Evolutionary conservation across 2,113 vertebrate species (phyloP), one percentile per base, ranked within the genome.

Genomic region (Bothrops jararaca): DNA sequence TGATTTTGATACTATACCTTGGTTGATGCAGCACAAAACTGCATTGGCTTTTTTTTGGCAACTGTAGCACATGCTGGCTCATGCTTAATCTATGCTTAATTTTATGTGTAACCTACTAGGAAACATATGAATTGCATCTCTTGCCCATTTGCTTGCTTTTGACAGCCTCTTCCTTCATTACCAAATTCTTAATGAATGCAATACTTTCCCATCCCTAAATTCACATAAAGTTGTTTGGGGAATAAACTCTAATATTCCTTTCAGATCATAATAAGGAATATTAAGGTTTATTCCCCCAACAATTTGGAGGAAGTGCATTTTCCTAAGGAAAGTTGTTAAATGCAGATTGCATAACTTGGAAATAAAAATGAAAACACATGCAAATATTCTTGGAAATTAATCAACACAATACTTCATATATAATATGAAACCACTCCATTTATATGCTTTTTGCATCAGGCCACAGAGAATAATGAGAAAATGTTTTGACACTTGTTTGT

Each of bases 331-430:
- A 39, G 15, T 39, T 74, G 69, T 39, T 50, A 34, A 34, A 74
- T 74, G 69, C 69, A 74, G 34, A 74, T 74, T 74, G n/a, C n/a
- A 39, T 74, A 39, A 74, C 69, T 74, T 74, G 69, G 69, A 39
- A 39, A 34, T 74, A n/a, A 74, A n/a, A 34, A 74, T 39, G 69
- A 74, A 74, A 69, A 69, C 11, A 39, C 69, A 74, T 39, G 23
- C 29, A 89, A 88, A 64, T 88, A 23, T 53, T 18, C 29, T 20
- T 74, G 69, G 69, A 39, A 74, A 11, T 29, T 34, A 54, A 22
- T 53, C 42, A 91, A 80, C 45, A 94, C 88, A 90, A 90, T 93
- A 5, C 12, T 58, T 86, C 93, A 92, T 34, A 85, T 85, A 69
- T 94, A 57, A 88, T 69, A 57, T 20, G 18, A 34, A 64, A n/a